Base-by-base conservation (phyloP, 2,797 vertebrate species). In the Acipenser transmontanus region DNA sequence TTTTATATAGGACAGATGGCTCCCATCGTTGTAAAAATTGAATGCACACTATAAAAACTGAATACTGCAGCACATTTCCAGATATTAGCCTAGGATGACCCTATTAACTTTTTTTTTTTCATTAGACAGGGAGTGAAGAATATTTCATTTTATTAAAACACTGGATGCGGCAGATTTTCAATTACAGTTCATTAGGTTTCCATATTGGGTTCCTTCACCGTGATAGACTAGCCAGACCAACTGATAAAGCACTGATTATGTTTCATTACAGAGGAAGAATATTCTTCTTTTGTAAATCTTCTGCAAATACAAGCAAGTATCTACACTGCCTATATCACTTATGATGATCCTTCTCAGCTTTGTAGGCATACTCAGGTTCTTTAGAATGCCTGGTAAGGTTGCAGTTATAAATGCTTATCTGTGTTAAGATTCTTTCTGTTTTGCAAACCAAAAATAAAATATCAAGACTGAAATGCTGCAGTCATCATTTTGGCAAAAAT, bases 171-270 rank as follows among this genome's bases (percentile, higher is more conserved):
- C 72, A 75, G 76, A 81, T 86, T 88, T 88, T 84, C 85, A 87
- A 87, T 90, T 80, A 83, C 62, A 71, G 69, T 87, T 88, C 85
- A 87, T 90, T 89, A 87, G 77, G 65, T 76, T 77, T 73, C 75
- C 71, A 75, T 76, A 84, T 88, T 82, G 84, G 80, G 77, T 85
- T 82, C 84, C 83, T 74, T 81, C 73, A 66, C 77, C 80, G 65
- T 70, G 75, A 74, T 67, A 73, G 71, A 72, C 68, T 81, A 73
- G 72, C 81, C 80, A 1, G 74, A 78, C 77, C 72, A 10, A 61
- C 63, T 60, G 49, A 64, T 65, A 62, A 65, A 54, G 72, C 78
- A 80, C 82, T 81, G 80, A 88, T 85, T 87, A 86, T 79, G 80
- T 86, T 87, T 84, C 81, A 85, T 88, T 87, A 82, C 70, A 4